phyloP scores from a whole-genome alignment of 2,888 invertebrate species.

The Ferrisia virgata region DNA sequence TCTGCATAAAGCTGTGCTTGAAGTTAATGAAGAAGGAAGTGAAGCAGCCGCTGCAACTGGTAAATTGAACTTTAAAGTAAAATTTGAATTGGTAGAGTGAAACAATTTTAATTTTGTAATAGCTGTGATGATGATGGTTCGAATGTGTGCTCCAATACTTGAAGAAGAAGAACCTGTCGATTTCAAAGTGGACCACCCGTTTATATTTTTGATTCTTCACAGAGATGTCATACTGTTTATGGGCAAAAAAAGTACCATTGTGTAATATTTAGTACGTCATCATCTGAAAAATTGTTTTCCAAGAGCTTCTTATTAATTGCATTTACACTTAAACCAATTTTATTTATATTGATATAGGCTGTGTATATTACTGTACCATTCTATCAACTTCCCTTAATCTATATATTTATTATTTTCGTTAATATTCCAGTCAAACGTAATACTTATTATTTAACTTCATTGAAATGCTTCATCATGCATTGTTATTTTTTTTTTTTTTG shows the following conservation, averaged over 20 bases:
- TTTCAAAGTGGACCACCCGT: conserved; percentile 52
- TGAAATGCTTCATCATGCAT: no score
- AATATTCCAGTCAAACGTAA: no score
- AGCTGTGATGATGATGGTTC: not conserved
- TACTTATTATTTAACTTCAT: no score
- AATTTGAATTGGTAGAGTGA: no score
- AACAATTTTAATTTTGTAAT: not conserved
- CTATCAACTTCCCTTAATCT: no score
- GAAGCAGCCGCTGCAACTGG: conserved; percentile 83
- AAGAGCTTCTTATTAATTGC: not conserved
- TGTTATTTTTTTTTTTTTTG: no score
- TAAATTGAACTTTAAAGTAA: no score
- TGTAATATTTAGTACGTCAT: not conserved
- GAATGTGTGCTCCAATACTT: not conserved
- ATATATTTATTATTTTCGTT: no score
- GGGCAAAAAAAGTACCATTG: not conserved
- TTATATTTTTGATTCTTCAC: conserved; percentile 47
- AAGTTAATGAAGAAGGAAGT: conserved; percentile 83
- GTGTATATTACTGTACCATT: no score
- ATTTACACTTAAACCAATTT: not conserved
- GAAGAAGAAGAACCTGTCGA: conserved; percentile 19
- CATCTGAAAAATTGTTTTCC: not conserved
- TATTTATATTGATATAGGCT: no score
- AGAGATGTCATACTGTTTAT: not conserved
- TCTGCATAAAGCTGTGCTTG: conserved; percentile 79